Percentiles rank a stretch among this genome's conserved stretches.
Conservation (phyloP, 1,140 invertebrate genomes). For the Amyelois transitella region DNA sequence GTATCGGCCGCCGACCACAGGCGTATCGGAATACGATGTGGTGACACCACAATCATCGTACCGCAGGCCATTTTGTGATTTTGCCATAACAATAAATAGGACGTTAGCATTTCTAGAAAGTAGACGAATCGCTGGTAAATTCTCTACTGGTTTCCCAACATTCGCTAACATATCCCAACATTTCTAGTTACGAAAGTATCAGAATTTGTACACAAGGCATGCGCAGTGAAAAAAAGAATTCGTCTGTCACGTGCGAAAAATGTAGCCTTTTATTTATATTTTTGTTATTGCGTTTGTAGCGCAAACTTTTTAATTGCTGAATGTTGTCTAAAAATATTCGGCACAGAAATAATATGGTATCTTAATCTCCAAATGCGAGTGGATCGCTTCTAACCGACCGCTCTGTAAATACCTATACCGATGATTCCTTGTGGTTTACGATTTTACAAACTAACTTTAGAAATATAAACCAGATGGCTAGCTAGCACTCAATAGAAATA, state of each 20-base stretch:
- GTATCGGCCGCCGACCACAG: neutral
- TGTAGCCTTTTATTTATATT: constrained; percentile 3
- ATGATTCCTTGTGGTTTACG: constrained; percentile 64
- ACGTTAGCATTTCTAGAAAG: no score
- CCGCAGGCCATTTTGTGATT: no score
- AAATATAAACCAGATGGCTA: constrained; percentile 71
- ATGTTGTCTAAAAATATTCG: no score
- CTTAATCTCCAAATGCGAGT: constrained; percentile 2
- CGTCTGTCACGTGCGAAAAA: constrained; percentile 19
- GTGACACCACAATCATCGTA: no score
- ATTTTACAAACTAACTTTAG: constrained; percentile 73
- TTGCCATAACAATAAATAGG: neutral
- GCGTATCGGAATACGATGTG: neutral
- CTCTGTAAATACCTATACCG: constrained; percentile 47
- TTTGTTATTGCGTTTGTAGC: neutral
- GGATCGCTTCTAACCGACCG: constrained; percentile 22
- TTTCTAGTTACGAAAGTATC: no score
- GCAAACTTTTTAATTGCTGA: neutral
- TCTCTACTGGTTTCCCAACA: no score
- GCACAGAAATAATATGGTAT: no score
- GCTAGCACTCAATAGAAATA: constrained; percentile 59
- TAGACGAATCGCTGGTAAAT: no score
- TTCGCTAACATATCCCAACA: no score
- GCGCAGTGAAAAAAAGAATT: constrained; percentile 46
- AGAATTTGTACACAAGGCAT: constrained; percentile 43